Conservation (phyloP, 1,140 invertebrate species). For the Stenopsyche tienmushanensis region DNA sequence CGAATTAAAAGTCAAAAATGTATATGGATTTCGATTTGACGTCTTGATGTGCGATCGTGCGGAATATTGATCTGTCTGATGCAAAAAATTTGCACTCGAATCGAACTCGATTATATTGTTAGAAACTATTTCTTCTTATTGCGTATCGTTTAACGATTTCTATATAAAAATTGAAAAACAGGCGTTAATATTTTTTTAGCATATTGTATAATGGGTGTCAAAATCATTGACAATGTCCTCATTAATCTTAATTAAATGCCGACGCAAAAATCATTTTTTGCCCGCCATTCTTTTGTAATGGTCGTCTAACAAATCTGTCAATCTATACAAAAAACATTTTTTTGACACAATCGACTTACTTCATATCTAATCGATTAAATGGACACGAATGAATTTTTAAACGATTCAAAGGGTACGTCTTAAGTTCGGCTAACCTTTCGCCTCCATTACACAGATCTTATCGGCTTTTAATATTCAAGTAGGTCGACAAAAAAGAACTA, state of each 20-base stretch:
- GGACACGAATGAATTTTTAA: too few species aligned
- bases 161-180: background rate
- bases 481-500: too few species aligned
- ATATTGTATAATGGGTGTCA: background rate
- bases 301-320: too few species aligned
- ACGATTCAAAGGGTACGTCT: too few species aligned
- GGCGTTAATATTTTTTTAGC: background rate
- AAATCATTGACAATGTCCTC: background rate
- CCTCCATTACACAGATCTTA: too few species aligned
- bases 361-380: too few species aligned
- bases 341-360: too few species aligned
- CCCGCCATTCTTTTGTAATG: background rate
- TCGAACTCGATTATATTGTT: constrained; percentile 19
- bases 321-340: too few species aligned
- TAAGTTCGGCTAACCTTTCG: too few species aligned
- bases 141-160: too few species aligned
- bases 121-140: constrained; percentile 2
- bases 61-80: constrained; percentile 22
- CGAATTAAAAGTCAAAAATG: background rate
- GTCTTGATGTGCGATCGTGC: constrained; percentile 25
- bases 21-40: constrained; percentile 5
- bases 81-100: constrained; percentile 28
- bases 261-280: background rate
- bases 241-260: background rate
- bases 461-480: too few species aligned